Evolutionary conservation across 2,113 vertebrate species (phyloP), one percentile per base, ranked within the genome.

Genomic region (Protomyctophum bolini): DNA sequence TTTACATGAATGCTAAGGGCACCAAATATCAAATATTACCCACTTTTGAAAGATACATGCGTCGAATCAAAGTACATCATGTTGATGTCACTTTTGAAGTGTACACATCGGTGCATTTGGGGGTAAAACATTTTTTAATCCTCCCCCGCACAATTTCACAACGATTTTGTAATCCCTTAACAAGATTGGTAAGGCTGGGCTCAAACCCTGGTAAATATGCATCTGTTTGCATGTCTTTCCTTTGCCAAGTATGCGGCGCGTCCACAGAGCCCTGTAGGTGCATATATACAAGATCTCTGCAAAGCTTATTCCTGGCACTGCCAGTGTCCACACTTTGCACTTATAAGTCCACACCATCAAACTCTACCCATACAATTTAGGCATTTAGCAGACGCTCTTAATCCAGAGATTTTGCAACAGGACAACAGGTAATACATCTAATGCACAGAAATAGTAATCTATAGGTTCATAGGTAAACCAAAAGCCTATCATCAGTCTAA

Each of bases 1-100:
- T 93, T 93, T 92, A 94, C 91, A 90, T 91, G 87, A 90, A 93
- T 92, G 92, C 92, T 93, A 91, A 93, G 90, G 92, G 92, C 91
- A 83, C 81, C 91, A 21, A 21, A 79, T 86, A 92, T 92, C 88
- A 92, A 93, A 92, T 92, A 93, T 91, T 84, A 89, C 88, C 33
- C 46, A 83, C 88, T 88, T 92, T 86, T 92, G 83, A 92, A 93
- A 93, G 86, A 92, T 92, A 85, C 82, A 90, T 91, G 90, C 91
- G 89, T 93, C 90, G 85, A 93, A 91, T 92, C 89, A 81, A 85
- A 92, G 86, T 82, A 88, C 21, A 21, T 21, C 21, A 21, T 93
- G 90, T 93, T 90, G 87, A 92, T 93, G 91, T 91, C 85, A 91
- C 90, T 92, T 94, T 92, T 93, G 92, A 94, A 92, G 92, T 93